Conservation (phyloP, 2,888 invertebrate species). For the Belgica antarctica region DNA sequence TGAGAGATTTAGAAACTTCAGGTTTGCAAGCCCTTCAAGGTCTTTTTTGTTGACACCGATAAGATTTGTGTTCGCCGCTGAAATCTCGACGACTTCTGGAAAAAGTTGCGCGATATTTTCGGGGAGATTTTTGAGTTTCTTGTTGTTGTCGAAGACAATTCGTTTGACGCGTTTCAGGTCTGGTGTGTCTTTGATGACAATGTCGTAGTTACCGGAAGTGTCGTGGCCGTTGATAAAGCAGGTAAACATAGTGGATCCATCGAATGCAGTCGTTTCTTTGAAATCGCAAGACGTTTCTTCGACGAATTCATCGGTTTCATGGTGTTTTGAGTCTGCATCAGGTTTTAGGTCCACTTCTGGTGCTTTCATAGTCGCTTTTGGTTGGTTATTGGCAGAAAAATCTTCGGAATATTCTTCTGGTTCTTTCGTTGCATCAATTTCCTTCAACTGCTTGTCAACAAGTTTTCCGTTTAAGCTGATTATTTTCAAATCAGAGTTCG, state of each 20-base stretch:
- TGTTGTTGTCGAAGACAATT: not conserved
- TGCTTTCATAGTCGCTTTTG: too few relatives aligned
- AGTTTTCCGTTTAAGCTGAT: not conserved
- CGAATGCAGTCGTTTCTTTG: not conserved
- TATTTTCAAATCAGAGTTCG: not conserved
- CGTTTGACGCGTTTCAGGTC: not conserved
- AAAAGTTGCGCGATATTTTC: slow-evolving; percentile 9
- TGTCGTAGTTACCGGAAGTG: not conserved
- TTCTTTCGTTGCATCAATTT: not conserved
- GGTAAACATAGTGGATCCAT: not conserved
- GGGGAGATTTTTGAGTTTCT: not conserved
- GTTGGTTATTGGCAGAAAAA: too few relatives aligned
- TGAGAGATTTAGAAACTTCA: slow-evolving; percentile 34
- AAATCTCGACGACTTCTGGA: not conserved
- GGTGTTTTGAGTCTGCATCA: too few relatives aligned
- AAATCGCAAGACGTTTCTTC: not conserved
- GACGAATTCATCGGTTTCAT: not conserved
- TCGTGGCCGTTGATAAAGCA: not conserved
- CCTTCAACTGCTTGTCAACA: not conserved
- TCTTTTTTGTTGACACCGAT: not conserved
- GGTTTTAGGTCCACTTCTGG: too few relatives aligned
- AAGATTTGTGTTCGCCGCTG: not conserved
- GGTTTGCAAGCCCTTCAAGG: not conserved
- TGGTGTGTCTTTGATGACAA: not conserved
- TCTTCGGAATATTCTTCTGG: not conserved